Base-by-base conservation (phyloP, 2,888 invertebrate genomes). In the Ophion obscuratus region DNA sequence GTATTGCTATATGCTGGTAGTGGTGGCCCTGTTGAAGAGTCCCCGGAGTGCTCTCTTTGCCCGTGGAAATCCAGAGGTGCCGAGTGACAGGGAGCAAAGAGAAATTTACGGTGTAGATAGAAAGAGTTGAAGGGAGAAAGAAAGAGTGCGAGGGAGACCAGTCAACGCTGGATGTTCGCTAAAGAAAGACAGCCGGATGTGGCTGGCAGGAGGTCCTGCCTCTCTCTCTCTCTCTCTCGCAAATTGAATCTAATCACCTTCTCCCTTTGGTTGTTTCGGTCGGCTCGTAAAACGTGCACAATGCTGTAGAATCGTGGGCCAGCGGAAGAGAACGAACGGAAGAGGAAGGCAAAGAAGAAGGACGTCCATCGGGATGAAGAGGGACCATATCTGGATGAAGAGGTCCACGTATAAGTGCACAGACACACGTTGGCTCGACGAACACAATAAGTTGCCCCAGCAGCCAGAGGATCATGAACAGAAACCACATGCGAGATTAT, bases 241-340 rank as follows among this genome's bases (percentile, higher is more conserved):
- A 83, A 87, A 88, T 88, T 88, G 80, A 88, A 88, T 88, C 83
- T 84, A 88, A 87, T 85, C 71, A 83, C 78, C 62, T 20, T 77
- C 67, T 64, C 71, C 75, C 40, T 36, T 74, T 75, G 47, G 77
- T 83, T 83, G 78, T 83, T 83, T 81, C 66, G 66, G 74, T 57
- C 20, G 59, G 80, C 84, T 84, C 74, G 75, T 66, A 70, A 74
- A 71, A 66, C 53, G 77, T 67, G 66, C 36, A 59, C n/a, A n/a
- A 7, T 73, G 62, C 53, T 66, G 36, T 44, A 61, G 44, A 71
- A 53, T 53, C 20, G 53, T 64, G 44, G 24, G 62, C 24, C 40
- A 68, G 24, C n/a, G 17, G 66, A 31, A 17, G 53, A 66, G 53
- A 20, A 53, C 11, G 14, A 47, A 10, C 14, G 10, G 14, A 1